These are phyloP conservation scores for Sarcophilus harrisii DNA, from an alignment of 2,797 vertebrate genomes.

Conservation along the genomic window DNA sequence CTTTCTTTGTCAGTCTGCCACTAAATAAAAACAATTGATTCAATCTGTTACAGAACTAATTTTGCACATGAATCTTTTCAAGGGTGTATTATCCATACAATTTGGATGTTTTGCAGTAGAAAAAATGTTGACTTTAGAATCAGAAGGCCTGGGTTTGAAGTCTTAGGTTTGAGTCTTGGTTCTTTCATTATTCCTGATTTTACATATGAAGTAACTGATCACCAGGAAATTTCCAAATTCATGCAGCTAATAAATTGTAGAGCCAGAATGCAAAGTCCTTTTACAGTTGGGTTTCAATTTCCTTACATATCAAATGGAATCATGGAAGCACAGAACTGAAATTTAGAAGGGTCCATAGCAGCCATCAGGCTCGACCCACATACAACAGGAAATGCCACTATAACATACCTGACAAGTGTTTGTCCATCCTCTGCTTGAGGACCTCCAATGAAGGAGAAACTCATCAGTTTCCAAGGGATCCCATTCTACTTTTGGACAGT, in stretches of 20 bases:
- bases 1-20: conserved; percentile 34
- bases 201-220: not conserved
- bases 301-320: not conserved
- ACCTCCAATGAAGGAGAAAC: not conserved
- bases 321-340: not conserved
- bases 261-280: not conserved
- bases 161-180: not conserved
- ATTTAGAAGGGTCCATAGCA: not conserved
- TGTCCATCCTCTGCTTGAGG: not conserved
- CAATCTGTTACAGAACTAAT: not conserved
- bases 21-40: conserved; percentile 23
- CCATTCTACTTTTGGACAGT: not conserved
- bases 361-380: not conserved
- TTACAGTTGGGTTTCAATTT: not conserved
- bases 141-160: not conserved
- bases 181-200: not conserved
- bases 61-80: not conserved
- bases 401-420: not conserved
- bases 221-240: not conserved
- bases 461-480: not conserved
- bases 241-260: not conserved
- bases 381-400: not conserved
- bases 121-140: not conserved
- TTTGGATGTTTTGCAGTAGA: not conserved
- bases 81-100: not conserved